phyloP scores from a whole-genome alignment of 2,797 vertebrate species.

The Percopsis omiscomaycus region DNA sequence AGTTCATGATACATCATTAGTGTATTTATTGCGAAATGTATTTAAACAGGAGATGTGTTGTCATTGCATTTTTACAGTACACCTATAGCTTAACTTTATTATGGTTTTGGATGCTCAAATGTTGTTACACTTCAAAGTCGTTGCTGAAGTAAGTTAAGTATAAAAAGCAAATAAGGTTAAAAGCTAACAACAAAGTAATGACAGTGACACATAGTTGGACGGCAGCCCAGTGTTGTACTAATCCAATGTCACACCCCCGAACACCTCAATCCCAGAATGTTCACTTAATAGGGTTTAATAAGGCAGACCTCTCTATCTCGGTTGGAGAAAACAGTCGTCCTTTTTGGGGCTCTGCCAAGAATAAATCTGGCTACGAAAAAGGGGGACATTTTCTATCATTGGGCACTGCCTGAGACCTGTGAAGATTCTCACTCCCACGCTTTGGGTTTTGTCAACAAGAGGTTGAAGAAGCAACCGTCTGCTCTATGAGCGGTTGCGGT shows the following conservation, averaged over 20 bases:
- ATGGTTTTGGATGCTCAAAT: too few species aligned
- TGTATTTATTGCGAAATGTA: too few species aligned
- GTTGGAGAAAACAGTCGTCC: slow-evolving; percentile 20
- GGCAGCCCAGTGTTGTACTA: neutral
- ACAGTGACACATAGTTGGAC: neutral
- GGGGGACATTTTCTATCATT: slow-evolving; percentile 34
- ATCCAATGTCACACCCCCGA: neutral
- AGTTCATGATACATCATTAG: too few species aligned
- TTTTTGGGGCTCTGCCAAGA: slow-evolving; percentile 20
- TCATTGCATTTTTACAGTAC: too few species aligned
- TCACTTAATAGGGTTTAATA: slow-evolving; percentile 18
- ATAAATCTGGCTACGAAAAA: slow-evolving; percentile 32
- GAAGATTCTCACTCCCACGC: slow-evolving; percentile 33
- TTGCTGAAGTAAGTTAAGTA: neutral
- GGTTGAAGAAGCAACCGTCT: slow-evolving; percentile 34
- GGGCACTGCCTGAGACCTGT: slow-evolving; percentile 29
- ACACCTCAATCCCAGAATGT: neutral
- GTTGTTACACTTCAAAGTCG: too few species aligned
- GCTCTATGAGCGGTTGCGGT: slow-evolving; percentile 31
- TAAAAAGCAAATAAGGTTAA: neutral
- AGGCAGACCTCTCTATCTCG: slow-evolving; percentile 2
- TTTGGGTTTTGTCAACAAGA: slow-evolving; percentile 34
- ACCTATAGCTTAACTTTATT: too few species aligned
- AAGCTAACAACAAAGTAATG: neutral
- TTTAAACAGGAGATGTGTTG: too few species aligned